A percentile compares a stretch with the other conserved stretches of the same genome.
Conservation (phyloP, 1,140 invertebrate species). For the Pantala flavescens region DNA sequence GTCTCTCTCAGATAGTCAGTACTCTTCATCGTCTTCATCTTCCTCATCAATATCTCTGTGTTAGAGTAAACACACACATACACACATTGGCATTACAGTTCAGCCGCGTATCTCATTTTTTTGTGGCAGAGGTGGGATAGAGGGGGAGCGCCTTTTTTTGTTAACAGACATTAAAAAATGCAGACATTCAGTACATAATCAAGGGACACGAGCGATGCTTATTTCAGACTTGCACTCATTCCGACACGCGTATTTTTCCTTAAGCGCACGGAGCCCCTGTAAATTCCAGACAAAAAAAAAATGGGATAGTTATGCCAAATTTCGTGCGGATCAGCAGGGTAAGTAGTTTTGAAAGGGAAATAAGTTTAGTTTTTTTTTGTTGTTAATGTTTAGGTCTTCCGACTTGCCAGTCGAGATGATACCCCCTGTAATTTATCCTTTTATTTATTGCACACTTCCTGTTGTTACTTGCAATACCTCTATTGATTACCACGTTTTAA, state of each 20-base stretch:
- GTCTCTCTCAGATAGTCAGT: not conserved
- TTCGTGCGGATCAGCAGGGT: not conserved
- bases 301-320: not conserved
- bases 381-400: not conserved
- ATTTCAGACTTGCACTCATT: constrained; percentile 9
- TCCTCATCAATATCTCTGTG: constrained; percentile 9
- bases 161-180: not conserved
- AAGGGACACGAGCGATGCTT: not conserved
- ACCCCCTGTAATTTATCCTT: too few species aligned
- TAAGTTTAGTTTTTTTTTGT: not conserved
- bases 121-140: not conserved
- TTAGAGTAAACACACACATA: constrained; percentile 10
- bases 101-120: not conserved
- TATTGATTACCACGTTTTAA: too few species aligned
- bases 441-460: too few species aligned
- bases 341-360: constrained; percentile 3
- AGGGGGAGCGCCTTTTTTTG: not conserved
- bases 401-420: too few species aligned
- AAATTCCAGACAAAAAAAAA: constrained; percentile 10
- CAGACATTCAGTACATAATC: not conserved
- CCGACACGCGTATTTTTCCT: not conserved
- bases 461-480: too few species aligned
- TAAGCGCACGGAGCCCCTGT: not conserved
- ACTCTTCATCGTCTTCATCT: not conserved
- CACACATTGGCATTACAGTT: constrained; percentile 1